Evolutionary conservation across 2,888 invertebrate genomes (phyloP), one percentile per base, ranked within the genome.

Genomic region (Ichneumon xanthorius): DNA sequence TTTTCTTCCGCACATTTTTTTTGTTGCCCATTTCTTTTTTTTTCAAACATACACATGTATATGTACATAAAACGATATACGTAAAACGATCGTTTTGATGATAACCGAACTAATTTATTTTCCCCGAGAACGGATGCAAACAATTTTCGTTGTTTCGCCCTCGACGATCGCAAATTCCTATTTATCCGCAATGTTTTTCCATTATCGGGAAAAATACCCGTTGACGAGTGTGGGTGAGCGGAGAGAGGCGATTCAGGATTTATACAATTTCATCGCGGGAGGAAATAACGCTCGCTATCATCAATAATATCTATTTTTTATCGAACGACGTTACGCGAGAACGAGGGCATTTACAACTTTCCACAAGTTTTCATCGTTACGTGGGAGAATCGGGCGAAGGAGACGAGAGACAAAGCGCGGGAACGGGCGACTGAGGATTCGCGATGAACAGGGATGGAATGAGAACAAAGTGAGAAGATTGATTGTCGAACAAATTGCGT

Each of bases 401-500:
- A 65, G 65, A 50, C 30, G 65, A 65, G 65, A 76, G 67, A 76
- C 53, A 53, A 65, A 76, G 63, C 48, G 61, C 4, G 40, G 9
- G n/a, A 6, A 19, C 40, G n/a, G 6, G 16, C 30, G 45, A 70
- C 48, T 48, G 70, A 48, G 70, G 48, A 26, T 26, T 22, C 70
- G 26, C 68, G 73, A 70, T 37, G 33, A 76, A 68, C 30, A 19
- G 26, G 53, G 26, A 37, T 26, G 22, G 72, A 67, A 68, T 63
- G 80, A 68, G 68, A 77, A 72, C 71, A 53, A 72, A 76, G 65
- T 76, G 65, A 63, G 78, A 72, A 85, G 84, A 85, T 85, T 81
- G 84, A 85, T 85, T 81, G 81, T 68, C 61, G 68, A 77, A 85
- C 84, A 85, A 81, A 85, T 85, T 85, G 81, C 81, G 84, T 81